phyloP scores from a whole-genome alignment of 2,113 vertebrate genomes.

The Donacobius atricapilla region DNA sequence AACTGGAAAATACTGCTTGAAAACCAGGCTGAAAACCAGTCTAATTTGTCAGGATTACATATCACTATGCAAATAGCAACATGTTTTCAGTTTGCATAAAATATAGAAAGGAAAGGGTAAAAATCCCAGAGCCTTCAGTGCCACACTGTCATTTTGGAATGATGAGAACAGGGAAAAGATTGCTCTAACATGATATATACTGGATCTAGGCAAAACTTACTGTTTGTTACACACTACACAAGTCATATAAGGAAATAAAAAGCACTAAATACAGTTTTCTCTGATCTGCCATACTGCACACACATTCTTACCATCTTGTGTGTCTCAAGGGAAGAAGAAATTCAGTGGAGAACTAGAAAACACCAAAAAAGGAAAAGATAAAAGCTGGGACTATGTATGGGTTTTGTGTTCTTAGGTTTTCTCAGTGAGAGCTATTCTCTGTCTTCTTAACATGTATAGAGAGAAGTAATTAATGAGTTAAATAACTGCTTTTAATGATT shows the following conservation, averaged over 20 bases:
- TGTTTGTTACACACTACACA: not conserved
- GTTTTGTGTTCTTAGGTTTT: not conserved
- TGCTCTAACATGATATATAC: not conserved
- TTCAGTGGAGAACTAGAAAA: not conserved
- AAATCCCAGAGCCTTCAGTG: not conserved
- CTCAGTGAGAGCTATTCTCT: not conserved
- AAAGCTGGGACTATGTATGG: not conserved
- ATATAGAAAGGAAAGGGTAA: not conserved
- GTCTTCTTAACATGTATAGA: not conserved
- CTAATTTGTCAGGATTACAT: not conserved
- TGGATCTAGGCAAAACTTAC: not conserved
- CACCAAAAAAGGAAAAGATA: not conserved
- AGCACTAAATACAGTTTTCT: not conserved
- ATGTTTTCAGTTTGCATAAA: not conserved
- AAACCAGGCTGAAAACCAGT: not conserved
- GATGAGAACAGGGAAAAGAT: not conserved
- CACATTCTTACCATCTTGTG: not conserved
- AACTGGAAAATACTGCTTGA: not conserved
- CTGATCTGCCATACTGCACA: not conserved
- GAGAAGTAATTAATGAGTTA: not conserved
- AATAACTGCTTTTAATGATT: not conserved
- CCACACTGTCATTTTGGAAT: not conserved
- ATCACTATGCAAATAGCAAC: not conserved
- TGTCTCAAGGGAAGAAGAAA: not conserved
- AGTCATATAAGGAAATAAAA: slow-evolving; percentile 11